Evolutionary conservation across 1,140 invertebrate species (phyloP), one percentile per base, ranked within the genome.

Genomic region (Dolichoris vasculosae): DNA sequence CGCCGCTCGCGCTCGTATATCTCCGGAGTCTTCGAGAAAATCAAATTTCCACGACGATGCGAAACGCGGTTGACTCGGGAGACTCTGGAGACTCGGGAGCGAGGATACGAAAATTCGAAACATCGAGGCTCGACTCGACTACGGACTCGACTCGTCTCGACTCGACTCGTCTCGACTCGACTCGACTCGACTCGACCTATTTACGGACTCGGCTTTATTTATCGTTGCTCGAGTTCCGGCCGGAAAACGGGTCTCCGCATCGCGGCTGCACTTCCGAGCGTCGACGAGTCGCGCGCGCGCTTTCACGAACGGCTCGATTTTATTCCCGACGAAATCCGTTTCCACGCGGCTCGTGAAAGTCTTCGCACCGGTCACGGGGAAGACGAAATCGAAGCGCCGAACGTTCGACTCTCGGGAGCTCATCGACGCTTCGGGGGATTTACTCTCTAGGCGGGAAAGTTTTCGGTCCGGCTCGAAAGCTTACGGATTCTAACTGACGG

Each of bases 271-370:
- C 23, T 32, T 73, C 69, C 69, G 69, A 73, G 32, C 43, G 55
- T 26, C 55, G 55, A 2, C 55, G 13, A n/a, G n/a, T n/a, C n/a
- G n/a, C n/a, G 23, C 20, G 79, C 35, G 73, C 32, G 82, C 82
- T 83, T 77, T 83, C 73, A 64, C 73, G 73, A n/a, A 38, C 64
- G 40, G 48, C 38, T n/a, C 59, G 43, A 78, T 78, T 76, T 83
- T 35, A 64, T 64, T 83, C 46, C 59, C 82, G 64, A 64, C 38
- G 40, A 83, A 83, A 46, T 32, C 55, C 71, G 64, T 75, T 83
- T 83, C 71, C 71, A 64, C 71, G 75, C 51, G 20, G 30, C 48
- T 20, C 20, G 55, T 83, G 82, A 83, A 83, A 83, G 82, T 83
- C 40, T 43, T n/a, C 20, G 23, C 2, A 2, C 51, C 15, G 26